Percentiles rank a stretch among this genome's conserved stretches.
Conservation (phyloP, 2,888 invertebrate species). For the Pardosa pseudoannulata region DNA sequence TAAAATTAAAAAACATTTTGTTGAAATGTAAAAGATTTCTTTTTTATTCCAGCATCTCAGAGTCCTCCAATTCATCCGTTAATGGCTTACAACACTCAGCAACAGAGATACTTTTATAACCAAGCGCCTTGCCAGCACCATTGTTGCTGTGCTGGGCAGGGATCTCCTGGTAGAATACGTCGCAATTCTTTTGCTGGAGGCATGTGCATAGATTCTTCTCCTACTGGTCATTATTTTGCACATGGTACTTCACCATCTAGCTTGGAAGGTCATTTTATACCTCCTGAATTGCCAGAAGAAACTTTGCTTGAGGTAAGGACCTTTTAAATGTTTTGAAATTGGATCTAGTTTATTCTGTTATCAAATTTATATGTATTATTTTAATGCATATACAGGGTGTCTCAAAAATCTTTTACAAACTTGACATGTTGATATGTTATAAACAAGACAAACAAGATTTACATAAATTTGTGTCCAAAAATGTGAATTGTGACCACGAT, state of each 20-base stretch:
- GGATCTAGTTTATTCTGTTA: too few relatives aligned
- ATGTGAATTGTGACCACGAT: too few relatives aligned
- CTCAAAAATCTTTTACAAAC: too few relatives aligned
- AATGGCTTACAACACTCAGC: conserved; percentile 38
- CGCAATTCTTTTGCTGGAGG: conserved; percentile 34
- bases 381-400: too few relatives aligned
- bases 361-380: too few relatives aligned
- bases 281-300: conserved; percentile 96
- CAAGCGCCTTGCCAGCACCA: conserved; percentile 34
- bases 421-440: too few relatives aligned
- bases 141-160: conserved; percentile 43
- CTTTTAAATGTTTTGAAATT: too few relatives aligned
- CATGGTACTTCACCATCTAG: conserved; percentile 76
- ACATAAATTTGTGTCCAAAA: too few relatives aligned
- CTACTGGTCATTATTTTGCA: conserved; percentile 58
- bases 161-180: conserved; percentile 49
- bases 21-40: too few relatives aligned
- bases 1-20: too few relatives aligned
- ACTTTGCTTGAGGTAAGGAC: conserved; percentile 86
- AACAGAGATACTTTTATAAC: conserved; percentile 37
- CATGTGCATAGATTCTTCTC: conserved; percentile 31
- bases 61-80: conserved; percentile 48
- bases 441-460: too few relatives aligned
- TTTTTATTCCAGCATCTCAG: conserved; percentile 41
- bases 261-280: conserved; percentile 81